Evolutionary conservation across 2,113 vertebrate species (phyloP).

Genomic region (Pedetes capensis): DNA sequence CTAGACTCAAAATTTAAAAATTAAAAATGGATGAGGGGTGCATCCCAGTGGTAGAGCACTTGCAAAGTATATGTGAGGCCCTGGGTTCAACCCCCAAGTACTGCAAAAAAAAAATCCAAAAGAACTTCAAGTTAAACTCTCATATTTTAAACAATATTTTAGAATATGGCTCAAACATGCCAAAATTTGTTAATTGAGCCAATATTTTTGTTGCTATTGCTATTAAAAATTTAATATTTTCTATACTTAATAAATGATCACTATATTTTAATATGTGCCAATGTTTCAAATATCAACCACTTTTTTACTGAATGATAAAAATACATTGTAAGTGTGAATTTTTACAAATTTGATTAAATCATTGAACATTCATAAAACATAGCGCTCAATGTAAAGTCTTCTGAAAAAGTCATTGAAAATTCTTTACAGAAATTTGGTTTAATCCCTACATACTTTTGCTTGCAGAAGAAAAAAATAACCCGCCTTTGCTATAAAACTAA

Average conservation of each 20-base stretch:
- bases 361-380: background rate
- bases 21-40: no score
- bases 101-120: no score
- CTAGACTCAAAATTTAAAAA: no score
- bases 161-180: no score
- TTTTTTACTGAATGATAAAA: background rate
- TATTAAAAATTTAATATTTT: background rate
- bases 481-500: background rate
- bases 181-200: no score
- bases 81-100: no score
- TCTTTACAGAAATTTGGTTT: background rate
- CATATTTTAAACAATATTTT: no score
- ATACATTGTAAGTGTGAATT: background rate
- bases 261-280: background rate
- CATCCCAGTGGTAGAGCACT: no score
- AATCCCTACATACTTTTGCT: background rate
- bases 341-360: background rate
- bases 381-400: background rate
- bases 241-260: background rate
- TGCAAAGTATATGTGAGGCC: no score
- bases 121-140: no score
- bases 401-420: background rate
- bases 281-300: background rate
- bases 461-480: background rate
- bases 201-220: no score